phyloP scores from a whole-genome alignment of 2,797 vertebrate species.

The Karalla daura region DNA sequence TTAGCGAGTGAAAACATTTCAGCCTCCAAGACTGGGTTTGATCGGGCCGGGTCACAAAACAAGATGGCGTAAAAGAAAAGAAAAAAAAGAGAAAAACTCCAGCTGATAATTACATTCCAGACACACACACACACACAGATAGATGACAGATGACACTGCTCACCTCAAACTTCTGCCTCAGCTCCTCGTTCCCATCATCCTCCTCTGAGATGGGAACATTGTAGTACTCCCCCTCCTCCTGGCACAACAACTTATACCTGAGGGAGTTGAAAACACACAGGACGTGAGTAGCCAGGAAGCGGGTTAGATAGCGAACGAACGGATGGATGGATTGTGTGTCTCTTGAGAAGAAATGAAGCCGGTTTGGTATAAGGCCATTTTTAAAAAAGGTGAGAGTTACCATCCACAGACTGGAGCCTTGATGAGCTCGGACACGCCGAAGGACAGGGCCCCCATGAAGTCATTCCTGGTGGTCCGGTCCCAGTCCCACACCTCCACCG shows the following conservation, averaged over 20 bases:
- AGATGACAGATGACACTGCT: conserved; percentile 52
- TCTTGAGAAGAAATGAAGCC: too few species aligned
- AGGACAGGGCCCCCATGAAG: conserved; percentile 98
- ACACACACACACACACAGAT: neutral
- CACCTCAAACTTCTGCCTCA: conserved; percentile 97
- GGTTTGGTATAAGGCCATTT: neutral
- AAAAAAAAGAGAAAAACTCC: neutral
- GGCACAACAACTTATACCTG: conserved; percentile 96
- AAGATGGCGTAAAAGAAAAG: too few species aligned
- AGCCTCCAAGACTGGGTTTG: too few species aligned
- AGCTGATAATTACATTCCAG: neutral
- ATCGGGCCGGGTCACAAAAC: too few species aligned
- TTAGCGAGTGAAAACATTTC: too few species aligned
- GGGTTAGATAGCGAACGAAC: neutral
- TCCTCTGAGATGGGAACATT: conserved; percentile 97
- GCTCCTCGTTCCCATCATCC: conserved; percentile 91
- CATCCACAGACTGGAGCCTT: conserved; percentile 92
- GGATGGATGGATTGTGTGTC: too few species aligned
- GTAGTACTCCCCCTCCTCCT: conserved; percentile 98
- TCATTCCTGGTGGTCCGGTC: conserved; percentile 97
- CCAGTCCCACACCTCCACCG: conserved; percentile 99
- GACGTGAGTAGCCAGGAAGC: too few species aligned
- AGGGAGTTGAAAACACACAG: neutral
- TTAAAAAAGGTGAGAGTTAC: conserved; percentile 75
- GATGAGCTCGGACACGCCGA: conserved; percentile 97